Conservation (phyloP, 2,888 invertebrate genomes). For the Stenichneumon culpator region DNA sequence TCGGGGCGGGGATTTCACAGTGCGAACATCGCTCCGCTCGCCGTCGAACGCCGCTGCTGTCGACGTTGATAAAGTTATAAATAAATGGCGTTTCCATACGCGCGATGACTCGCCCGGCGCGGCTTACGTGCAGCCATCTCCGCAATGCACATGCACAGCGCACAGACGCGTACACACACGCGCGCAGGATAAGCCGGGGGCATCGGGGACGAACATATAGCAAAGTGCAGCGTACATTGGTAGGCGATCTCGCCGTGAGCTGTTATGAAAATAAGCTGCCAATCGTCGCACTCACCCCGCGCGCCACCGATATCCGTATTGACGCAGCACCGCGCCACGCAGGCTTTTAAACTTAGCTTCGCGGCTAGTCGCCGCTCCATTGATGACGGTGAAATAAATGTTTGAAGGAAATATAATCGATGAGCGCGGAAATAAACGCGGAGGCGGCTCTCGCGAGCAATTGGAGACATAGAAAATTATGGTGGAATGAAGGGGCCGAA, state of each 20-base stretch:
- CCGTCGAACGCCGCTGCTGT: constrained; percentile 44
- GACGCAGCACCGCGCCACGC: constrained; percentile 42
- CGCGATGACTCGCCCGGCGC: constrained; percentile 53
- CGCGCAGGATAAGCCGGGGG: constrained; percentile 42
- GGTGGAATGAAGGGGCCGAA: not conserved
- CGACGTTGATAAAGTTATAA: constrained; percentile 68
- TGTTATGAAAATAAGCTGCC: constrained; percentile 67
- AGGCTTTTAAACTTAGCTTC: constrained; percentile 29
- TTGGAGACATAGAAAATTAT: not conserved
- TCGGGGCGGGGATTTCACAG: constrained; percentile 46
- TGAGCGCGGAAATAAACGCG: not conserved
- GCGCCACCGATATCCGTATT: constrained; percentile 43
- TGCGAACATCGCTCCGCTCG: constrained; percentile 53
- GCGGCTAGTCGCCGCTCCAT: constrained; percentile 17
- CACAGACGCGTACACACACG: not conserved
- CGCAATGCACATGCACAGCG: constrained; percentile 9
- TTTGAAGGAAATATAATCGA: not conserved
- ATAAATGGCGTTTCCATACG: constrained; percentile 63
- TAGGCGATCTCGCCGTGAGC: constrained; percentile 49
- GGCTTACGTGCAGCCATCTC: constrained; percentile 46
- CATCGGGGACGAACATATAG: constrained; percentile 38
- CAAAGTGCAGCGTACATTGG: constrained; percentile 11
- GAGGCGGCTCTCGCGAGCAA: not conserved
- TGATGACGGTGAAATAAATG: constrained; percentile 43
- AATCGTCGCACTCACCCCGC: constrained; percentile 52